Evolutionary conservation across 2,888 invertebrate genomes (phyloP), one percentile per base, ranked within the genome.

Genomic region (Imbricaverruca yamaguchii): DNA sequence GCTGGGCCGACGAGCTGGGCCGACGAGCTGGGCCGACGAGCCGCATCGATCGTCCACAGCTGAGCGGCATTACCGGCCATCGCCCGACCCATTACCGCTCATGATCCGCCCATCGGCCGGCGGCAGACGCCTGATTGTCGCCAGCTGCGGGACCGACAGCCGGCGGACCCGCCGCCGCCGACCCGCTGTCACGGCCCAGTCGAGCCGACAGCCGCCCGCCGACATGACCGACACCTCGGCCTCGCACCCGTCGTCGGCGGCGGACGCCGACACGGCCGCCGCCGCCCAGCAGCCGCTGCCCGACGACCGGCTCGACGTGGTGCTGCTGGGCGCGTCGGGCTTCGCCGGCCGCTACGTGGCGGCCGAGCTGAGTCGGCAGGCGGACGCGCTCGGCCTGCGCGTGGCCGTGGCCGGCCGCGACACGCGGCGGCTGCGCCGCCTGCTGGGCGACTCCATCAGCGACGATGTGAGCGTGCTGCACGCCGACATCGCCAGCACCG

Each of bases 281-380:
- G 55, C 39, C 39, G 39, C 39, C 2, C 39, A 21, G 56, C 56
- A 21, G 56, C 39, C 56, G 10, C 53, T 11, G 59, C 18, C 39
- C 53, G 10, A 55, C 11, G 13, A 21, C 21, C 53, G 77, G 56
- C 56, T 77, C 2, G 77, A 77, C 56, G 56, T 77, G 55, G 56
- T 56, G 55, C 55, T 77, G 77, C 56, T 77, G 21, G 77, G 77
- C 53, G 77, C 77, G 10, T 56, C 55, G 21, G 77, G 77, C n/a
- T 55, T 77, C 55, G 55, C 77, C n/a, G 77, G 77, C 8, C 77
- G 77, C n/a, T 56, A 77, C 77, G 13, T 77, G 7, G 77, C 77
- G 11, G 77, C 77, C 21, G 77, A 77, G 77, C 77, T 77, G 77
- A 53, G 53, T 21, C 8, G 55, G 9, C 55, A 11, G 21, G 77